Evolutionary conservation across 2,888 invertebrate species (phyloP), one percentile per base, ranked within the genome.

Genomic region (Orthonychiurus folsomi): DNA sequence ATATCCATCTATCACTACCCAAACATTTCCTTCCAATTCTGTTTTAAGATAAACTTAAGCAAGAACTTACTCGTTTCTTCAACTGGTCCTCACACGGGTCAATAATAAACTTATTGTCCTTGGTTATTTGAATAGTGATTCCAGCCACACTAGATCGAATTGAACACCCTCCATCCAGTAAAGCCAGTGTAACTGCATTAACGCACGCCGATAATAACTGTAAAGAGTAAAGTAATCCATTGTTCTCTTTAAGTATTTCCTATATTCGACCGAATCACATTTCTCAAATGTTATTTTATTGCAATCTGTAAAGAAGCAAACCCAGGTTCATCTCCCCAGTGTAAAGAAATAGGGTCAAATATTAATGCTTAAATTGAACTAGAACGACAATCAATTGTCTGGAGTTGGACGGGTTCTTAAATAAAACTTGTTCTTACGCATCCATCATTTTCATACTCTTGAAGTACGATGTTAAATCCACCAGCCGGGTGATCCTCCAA

Each of bases 381-480:
- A n/a, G n/a, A n/a, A n/a, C n/a, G n/a, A n/a, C n/a, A n/a, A n/a
- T n/a, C n/a, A n/a, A n/a, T n/a, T n/a, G n/a, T n/a, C n/a, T n/a
- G n/a, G n/a, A n/a, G n/a, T n/a, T n/a, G n/a, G n/a, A n/a, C n/a
- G n/a, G n/a, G n/a, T n/a, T n/a, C n/a, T n/a, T n/a, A n/a, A n/a
- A n/a, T n/a, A n/a, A n/a, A n/a, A n/a, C n/a, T n/a, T 24, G 27
- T 48, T 56, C 69, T 66, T 62, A 71, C 69, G 52, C 67, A 66
- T 20, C 71, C 71, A 59, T 69, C 67, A 55, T 71, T 64, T 59
- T 71, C 68, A 21, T 62, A 63, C 54, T 71, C 71, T 23, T 71
- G 71, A 9, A 71, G 26, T 18, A 71, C 65, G 12, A 71, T 53
- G 59, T 71, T 71, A 50, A 66, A 71, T 3, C 71, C 69, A 23